Evolutionary conservation across 2,888 invertebrate genomes (phyloP), one percentile per base, ranked within the genome.

Genomic region (Nomada ruficornis): DNA sequence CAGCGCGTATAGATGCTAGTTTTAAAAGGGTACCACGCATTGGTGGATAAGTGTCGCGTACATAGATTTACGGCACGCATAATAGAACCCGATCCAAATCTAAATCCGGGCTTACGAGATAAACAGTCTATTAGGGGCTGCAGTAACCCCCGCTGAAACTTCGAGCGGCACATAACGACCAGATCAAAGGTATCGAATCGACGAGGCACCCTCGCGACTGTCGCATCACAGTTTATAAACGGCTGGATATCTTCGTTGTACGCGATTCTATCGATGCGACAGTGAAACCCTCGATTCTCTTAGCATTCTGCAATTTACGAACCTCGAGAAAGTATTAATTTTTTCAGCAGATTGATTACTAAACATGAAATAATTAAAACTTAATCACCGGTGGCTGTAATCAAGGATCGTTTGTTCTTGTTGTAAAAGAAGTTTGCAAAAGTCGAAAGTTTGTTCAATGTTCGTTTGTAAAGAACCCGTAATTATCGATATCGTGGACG

Each of bases 91-190:
- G 88, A 91, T 90, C 85, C 84, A 80, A 90, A 89, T 93, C 89
- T 91, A 91, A 92, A 93, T 92, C 91, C 89, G 71, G 86, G 90
- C 90, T 93, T 91, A 90, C 83, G 91, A 91, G 92, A 92, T 92
- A 92, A 91, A 91, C 90, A 91, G 91, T 91, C 91, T 92, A 92
- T 91, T 91, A 89, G 90, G 88, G 87, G 80, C 54, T 83, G 84
- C 77, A 80, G 70, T 72, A 79, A 82, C 86, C 89, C 87, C 85
- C 57, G 62, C 72, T 77, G 85, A 81, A 85, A 83, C 81, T 85
- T 84, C 80, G 68, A 63, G 52, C 80, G 75, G 80, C 80, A 77
- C 80, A 83, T 90, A 91, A 91, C 89, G 90, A 89, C 85, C 88
- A 90, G 91, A 92, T 92, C 92, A 92, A 92, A 92, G 91, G 89